These are phyloP conservation scores for Geotrypetes seraphini DNA, from an alignment of 2,797 vertebrate genomes.

Conservation along the genomic window DNA sequence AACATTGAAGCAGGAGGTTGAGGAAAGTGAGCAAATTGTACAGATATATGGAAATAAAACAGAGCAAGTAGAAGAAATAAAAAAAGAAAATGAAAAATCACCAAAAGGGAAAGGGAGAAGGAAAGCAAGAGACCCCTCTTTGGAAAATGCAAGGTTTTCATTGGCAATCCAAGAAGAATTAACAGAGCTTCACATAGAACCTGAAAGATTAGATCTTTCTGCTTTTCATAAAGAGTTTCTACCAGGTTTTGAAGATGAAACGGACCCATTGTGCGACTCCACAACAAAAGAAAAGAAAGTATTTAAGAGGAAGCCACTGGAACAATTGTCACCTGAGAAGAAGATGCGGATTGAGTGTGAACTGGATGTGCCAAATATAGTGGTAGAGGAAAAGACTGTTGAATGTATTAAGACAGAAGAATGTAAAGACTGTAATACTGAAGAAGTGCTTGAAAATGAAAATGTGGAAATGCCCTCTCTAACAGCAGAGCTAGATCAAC, in stretches of 20 bases:
- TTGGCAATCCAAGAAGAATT: slow-evolving; percentile 40
- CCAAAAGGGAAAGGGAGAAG: slow-evolving; percentile 72
- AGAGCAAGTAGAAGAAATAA: slow-evolving; percentile 47
- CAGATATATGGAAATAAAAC: slow-evolving; percentile 50
- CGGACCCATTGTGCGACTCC: slow-evolving; percentile 58
- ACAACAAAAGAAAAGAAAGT: slow-evolving; percentile 51
- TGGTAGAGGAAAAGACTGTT: slow-evolving; percentile 41
- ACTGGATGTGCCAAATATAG: slow-evolving; percentile 48
- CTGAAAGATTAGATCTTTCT: slow-evolving; percentile 41
- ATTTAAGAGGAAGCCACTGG: slow-evolving; percentile 70
- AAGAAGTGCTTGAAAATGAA: slow-evolving; percentile 46
- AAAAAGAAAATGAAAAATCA: slow-evolving; percentile 58
- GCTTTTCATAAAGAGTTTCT: slow-evolving; percentile 44
- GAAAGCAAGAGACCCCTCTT: slow-evolving; percentile 57
- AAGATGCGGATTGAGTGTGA: slow-evolving; percentile 63
- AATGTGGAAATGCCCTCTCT: slow-evolving; percentile 58
- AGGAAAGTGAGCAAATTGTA: slow-evolving; percentile 50
- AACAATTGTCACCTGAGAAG: slow-evolving; percentile 71
- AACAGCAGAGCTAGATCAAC: slow-evolving; percentile 44
- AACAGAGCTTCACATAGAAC: slow-evolving; percentile 32
- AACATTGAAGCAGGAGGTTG: slow-evolving; percentile 49
- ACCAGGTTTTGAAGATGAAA: slow-evolving; percentile 51
- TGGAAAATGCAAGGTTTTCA: slow-evolving; percentile 51
- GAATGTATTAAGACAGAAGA: slow-evolving; percentile 41
- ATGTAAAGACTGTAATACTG: slow-evolving; percentile 20